These are phyloP conservation scores for Opisthocomus hoazin DNA, from an alignment of 2,113 vertebrate genomes.

Conservation along the genomic window DNA sequence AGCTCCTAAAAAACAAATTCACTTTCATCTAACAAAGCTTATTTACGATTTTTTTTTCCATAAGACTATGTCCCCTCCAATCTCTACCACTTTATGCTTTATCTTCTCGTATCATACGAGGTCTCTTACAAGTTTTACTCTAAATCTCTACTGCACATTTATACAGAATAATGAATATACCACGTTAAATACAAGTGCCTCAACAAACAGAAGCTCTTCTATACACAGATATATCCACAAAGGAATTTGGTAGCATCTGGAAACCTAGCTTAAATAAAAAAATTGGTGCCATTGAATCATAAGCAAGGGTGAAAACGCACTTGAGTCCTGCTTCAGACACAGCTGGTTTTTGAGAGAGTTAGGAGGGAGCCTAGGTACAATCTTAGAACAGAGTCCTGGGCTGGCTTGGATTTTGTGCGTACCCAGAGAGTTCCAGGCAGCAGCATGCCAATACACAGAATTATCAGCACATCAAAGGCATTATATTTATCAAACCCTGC, in stretches of 20 bases:
- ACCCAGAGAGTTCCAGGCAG: slow-evolving; percentile 48
- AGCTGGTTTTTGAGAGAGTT: not conserved
- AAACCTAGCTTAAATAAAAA: not conserved
- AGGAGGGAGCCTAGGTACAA: not conserved
- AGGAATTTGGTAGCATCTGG: not conserved
- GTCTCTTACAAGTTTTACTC: not conserved
- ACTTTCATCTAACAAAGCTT: not conserved
- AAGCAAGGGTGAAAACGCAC: not conserved
- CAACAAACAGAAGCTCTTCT: not conserved
- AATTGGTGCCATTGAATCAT: not conserved
- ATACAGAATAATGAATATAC: not conserved
- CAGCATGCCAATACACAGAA: slow-evolving; percentile 64
- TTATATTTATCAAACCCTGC: slow-evolving; percentile 75
- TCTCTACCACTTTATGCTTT: not conserved
- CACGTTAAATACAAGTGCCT: not conserved
- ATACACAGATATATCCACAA: not conserved
- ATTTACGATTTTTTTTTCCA: not conserved
- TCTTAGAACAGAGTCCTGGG: not conserved
- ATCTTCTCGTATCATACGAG: not conserved
- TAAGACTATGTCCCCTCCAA: not conserved
- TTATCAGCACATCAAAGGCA: slow-evolving; percentile 76
- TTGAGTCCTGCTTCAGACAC: not conserved
- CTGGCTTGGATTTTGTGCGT: not conserved
- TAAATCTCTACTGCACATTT: not conserved
- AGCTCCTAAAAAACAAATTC: not conserved